Evolutionary conservation across 2,888 invertebrate genomes (phyloP).

Genomic region (Eupithecia centaureata): DNA sequence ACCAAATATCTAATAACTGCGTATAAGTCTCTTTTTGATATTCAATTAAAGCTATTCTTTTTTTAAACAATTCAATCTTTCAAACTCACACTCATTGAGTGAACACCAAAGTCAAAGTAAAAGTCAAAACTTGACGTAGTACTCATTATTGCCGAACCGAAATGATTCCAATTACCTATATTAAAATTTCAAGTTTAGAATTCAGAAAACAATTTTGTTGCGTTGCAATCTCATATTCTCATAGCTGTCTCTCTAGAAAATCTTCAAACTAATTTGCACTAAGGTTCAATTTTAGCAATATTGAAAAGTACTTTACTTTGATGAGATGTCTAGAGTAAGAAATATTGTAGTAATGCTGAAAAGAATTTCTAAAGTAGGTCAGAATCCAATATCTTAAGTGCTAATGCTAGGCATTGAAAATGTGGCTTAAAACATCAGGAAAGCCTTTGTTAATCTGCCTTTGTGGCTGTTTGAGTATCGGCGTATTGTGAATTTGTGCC

Average conservation of each 20-base stretch:
- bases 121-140: background rate
- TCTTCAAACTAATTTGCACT: conserved; percentile 20
- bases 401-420: conserved; percentile 24
- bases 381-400: conserved; percentile 44
- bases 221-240: conserved; percentile 35
- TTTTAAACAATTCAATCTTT: too few species aligned
- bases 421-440: conserved; percentile 7
- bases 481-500: background rate
- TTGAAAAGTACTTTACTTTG: conserved; percentile 34
- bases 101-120: too few species aligned
- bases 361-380: conserved; percentile 42
- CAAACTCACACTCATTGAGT: too few species aligned
- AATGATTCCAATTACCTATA: background rate
- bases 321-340: conserved; percentile 24
- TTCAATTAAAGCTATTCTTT: too few species aligned
- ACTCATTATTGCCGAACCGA: background rate
- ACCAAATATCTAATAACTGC: too few species aligned
- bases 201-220: conserved; percentile 17
- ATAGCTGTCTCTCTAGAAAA: conserved; percentile 21
- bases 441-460: conserved; percentile 1
- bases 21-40: too few species aligned
- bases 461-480: background rate
- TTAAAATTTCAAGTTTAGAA: conserved; percentile 6
- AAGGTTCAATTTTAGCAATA: conserved; percentile 25
- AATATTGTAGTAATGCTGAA: conserved; percentile 32